Evolutionary conservation across 2,113 vertebrate genomes (phyloP), one percentile per base, ranked within the genome.

Genomic region (Oryzias melastigma): DNA sequence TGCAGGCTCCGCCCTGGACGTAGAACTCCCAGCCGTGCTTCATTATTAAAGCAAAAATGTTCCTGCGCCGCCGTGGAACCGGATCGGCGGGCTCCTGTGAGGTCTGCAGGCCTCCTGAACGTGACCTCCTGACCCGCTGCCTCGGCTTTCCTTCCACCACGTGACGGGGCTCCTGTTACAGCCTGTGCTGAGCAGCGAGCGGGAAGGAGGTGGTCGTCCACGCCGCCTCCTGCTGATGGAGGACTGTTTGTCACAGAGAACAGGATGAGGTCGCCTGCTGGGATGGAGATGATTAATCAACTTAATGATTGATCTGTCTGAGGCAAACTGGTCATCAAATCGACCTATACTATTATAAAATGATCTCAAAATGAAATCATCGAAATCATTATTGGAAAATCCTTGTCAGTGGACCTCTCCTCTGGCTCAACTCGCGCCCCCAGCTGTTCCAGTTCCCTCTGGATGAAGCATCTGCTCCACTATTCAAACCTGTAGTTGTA

Each of bases 241-340:
- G 41, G 29, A 61, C 4, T 45, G 59, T 58, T 54, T 18, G 40
- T 18, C 5, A 25, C 25, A 69, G 67, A 77, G 65, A 78, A 77
- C 80, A 72, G 75, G 79, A 83, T 45, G 40, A 57, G 46, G 81
- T 74, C 35, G 73, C 65, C 70, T 65, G 58, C 47, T 19, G 22
- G 25, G 68, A 75, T 66, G 59, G 59, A 78, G 71, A 62, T 67
- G 77, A 48, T n/a, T n/a, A n/a, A n/a, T n/a, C n/a, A n/a, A n/a
- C n/a, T n/a, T n/a, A n/a, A n/a, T n/a, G n/a, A n/a, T n/a, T n/a
- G n/a, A n/a, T n/a, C n/a, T n/a, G n/a, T n/a, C n/a, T n/a, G n/a
- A n/a, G n/a, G n/a, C n/a, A n/a, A n/a, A n/a, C n/a, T n/a, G n/a
- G n/a, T n/a, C n/a, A n/a, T n/a, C n/a, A n/a, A n/a, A n/a, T n/a